Evolutionary conservation across 2,113 vertebrate species (phyloP), one percentile per base, ranked within the genome.

Genomic region (Saccopteryx bilineata): DNA sequence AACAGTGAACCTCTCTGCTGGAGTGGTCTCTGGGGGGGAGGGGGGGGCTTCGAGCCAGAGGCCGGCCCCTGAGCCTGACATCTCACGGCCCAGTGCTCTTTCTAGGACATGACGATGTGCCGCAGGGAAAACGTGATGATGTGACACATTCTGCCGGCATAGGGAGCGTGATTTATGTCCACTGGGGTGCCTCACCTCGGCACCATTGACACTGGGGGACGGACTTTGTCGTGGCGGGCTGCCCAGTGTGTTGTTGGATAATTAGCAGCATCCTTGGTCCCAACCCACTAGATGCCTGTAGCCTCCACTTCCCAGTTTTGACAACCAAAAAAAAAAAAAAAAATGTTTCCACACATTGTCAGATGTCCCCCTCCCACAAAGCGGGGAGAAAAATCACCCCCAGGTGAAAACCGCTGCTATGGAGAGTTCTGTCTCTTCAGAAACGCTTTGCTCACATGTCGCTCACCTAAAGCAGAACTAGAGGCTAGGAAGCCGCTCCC

Each of bases 81-180:
- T 52, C 52, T 31, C 72, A 11, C 15, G 7, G 13, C 61, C 68
- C 0, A 1, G 5, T 1, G 2, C 39, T 90, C 56, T 39, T 14
- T 72, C 72, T 60, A 0, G 21, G 48, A 13, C 39, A 0, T 15
- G 33, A 56, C 2, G 54, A 39, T 5, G 52, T 18, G 68, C 23
- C 8, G 7, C 60, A 46, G 58, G 31, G 19, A 12, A 9, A 12
- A 9, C 1, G 11, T 15, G 24, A 21, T 23, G 66, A 52, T 5
- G 52, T 61, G 81, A 4, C 3, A 17, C 26, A 2, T 17, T 68
- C 60, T n/a, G 7, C 26, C 74, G 17, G 8, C 5, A 6, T 7
- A 18, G 54, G 14, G 8, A 48, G 23, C 7, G 0, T 2, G 50
- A 24, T 31, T 0, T 1, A 0, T 1, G 33, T 7, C 5, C 13